Conservation (phyloP, 2,797 vertebrate species). For the Dipus sagitta region DNA sequence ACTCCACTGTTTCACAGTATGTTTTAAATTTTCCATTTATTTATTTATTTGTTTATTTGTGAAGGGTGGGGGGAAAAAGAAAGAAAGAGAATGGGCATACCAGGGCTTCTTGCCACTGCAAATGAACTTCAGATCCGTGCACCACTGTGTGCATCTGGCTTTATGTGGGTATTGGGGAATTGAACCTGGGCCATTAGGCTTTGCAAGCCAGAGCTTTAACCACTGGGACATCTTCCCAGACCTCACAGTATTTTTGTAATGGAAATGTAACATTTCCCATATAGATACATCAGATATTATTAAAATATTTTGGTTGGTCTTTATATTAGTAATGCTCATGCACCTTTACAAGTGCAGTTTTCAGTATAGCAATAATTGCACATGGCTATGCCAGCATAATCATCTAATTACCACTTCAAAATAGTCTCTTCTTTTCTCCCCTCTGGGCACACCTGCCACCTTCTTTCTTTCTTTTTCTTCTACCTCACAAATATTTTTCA, state of each 20-base stretch:
- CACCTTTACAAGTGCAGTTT: not conserved
- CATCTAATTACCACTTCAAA: not conserved
- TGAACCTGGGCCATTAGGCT: too few species aligned
- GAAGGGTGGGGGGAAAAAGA: too few species aligned
- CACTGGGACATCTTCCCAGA: too few species aligned
- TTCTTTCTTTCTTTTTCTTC: not conserved
- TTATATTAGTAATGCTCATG: not conserved
- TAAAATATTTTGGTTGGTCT: slow-evolving; percentile 5
- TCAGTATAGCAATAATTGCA: not conserved
- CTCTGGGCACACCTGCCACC: too few species aligned
- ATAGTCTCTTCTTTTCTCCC: not conserved
- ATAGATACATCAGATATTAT: not conserved
- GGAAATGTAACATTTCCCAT: not conserved
- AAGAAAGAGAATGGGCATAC: too few species aligned
- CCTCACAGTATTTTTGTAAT: not conserved
- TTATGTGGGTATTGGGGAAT: too few species aligned
- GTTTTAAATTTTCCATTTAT: not conserved
- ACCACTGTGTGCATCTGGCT: too few species aligned
- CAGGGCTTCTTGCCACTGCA: too few species aligned
- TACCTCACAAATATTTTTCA: not conserved
- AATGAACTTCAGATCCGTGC: too few species aligned
- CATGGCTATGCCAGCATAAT: not conserved
- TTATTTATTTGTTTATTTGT: too few species aligned
- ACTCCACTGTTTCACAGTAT: not conserved
- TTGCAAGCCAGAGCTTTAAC: too few species aligned